Base-by-base conservation (phyloP, 2,888 invertebrate genomes). In the Abrostola triplasia region DNA sequence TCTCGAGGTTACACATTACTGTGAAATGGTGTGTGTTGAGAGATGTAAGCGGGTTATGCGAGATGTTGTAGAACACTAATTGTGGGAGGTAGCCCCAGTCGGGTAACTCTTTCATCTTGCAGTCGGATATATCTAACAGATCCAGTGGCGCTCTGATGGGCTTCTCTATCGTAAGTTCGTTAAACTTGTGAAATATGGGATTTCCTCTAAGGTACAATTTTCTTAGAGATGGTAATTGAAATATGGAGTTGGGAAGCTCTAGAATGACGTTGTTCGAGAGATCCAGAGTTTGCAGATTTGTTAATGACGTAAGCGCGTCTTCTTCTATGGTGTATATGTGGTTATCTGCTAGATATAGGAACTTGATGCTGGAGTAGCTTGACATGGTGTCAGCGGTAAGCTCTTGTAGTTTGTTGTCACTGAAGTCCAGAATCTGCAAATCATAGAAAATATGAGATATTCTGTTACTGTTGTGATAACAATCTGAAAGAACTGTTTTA, bases 161-260 rank as follows among this genome's bases (percentile, higher is more conserved):
- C 53, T 93, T 95, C 10, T 83, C 86, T 41, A 95, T 87, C n/a
- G 85, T 81, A 24, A 91, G 76, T 36, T 89, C 79, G 51, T 87
- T 87, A 53, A 95, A 87, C 13, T 89, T 76, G 61, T 95, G 94
- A 8, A 88, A 79, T 51, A 96, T 81, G 0, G 90, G 90, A 81
- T 96, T 96, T 7, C 95, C 89, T 37, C 88, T 93, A 1, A 96
- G 90, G 80, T 96, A 96, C 36, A 97, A 86, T 83, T 96, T 96
- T 58, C 96, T 91, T 64, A 97, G 83, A 0, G 95, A 92, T 0
- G 96, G 95, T 70, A 97, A 80, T 63, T 95, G 94, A 52, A 96
- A 94, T 11, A 95, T 85, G 4, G 88, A 88, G 47, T 88, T 88
- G 0, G 96, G 95, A 0, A 96, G 84, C 38, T 89, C 85, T 50